Percentiles rank a stretch among this genome's conserved stretches.
phyloP scores from a whole-genome alignment of 2,797 vertebrate species.

The Anolis apletophallus region DNA sequence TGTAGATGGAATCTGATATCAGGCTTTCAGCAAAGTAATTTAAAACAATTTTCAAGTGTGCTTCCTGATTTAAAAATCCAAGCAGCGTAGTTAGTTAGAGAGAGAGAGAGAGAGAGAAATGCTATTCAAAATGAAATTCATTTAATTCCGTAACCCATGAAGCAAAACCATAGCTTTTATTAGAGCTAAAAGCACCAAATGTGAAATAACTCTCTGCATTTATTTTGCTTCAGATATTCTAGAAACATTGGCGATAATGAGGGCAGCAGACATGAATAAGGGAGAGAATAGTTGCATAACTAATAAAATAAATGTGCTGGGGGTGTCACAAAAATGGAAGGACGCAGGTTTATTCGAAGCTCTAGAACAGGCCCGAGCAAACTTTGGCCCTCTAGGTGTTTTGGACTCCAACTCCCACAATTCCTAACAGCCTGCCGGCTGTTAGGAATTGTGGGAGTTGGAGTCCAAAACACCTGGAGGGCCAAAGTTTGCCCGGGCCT shows the following conservation, averaged over 20 bases:
- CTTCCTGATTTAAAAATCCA: constrained; percentile 33
- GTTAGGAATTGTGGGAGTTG: no score
- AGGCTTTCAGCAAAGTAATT: constrained; percentile 7
- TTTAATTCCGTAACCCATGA: constrained; percentile 29
- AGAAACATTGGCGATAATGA: constrained; percentile 5
- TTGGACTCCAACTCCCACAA: no score
- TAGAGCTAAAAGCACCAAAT: constrained; percentile 8
- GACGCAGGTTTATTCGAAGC: not conserved
- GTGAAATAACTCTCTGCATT: not conserved
- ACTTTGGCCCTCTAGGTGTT: no score
- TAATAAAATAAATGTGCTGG: constrained; percentile 17
- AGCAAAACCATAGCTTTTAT: constrained; percentile 16
- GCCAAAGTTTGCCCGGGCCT: no score
- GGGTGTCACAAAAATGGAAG: not conserved
- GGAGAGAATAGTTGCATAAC: not conserved
- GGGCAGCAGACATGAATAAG: not conserved
- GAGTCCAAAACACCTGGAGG: no score
- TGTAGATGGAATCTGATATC: not conserved
- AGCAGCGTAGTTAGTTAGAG: constrained; percentile 20
- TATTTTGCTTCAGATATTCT: constrained; percentile 29
- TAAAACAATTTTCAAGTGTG: constrained; percentile 23
- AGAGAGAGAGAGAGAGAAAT: no score
- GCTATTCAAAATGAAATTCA: constrained; percentile 27
- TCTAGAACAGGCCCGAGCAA: no score
- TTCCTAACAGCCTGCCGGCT: no score